Percentiles rank a stretch among this genome's conserved stretches.
Conservation (phyloP, 2,888 invertebrate genomes). For the Girardia tigrina region DNA sequence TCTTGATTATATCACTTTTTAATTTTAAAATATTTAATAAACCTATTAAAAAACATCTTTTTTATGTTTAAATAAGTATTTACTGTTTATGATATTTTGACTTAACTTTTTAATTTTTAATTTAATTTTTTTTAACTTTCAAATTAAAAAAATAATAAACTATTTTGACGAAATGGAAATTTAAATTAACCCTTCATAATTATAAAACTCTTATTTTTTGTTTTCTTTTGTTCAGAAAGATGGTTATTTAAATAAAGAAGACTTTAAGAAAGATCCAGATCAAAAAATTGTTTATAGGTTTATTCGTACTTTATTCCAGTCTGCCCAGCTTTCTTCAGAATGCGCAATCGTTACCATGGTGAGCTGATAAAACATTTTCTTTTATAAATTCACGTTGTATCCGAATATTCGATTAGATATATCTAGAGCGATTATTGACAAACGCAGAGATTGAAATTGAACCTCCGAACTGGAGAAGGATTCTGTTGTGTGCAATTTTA, state of each 20-base stretch:
- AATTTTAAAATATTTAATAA: too few species aligned
- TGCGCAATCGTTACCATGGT: slow-evolving; percentile 99
- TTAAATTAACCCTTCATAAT: too few species aligned
- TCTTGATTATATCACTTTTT: too few species aligned
- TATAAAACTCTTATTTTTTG: too few species aligned
- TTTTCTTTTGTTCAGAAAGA: too few species aligned
- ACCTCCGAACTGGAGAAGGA: slow-evolving; percentile 93
- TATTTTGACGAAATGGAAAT: too few species aligned
- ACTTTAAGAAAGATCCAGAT: slow-evolving; percentile 67
- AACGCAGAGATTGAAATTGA: slow-evolving; percentile 94
- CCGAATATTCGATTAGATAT: slow-evolving; percentile 47
- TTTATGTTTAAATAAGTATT: too few species aligned
- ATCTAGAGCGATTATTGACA: slow-evolving; percentile 63
- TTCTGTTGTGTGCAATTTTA: slow-evolving; percentile 88
- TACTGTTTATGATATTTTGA: too few species aligned
- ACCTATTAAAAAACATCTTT: too few species aligned
- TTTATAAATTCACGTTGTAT: not conserved
- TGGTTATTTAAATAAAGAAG: slow-evolving; percentile 13
- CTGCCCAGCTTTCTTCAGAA: slow-evolving; percentile 95
- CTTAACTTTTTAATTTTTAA: too few species aligned
- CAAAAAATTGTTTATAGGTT: slow-evolving; percentile 92
- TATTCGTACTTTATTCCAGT: slow-evolving; percentile 89
- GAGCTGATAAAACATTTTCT: slow-evolving; percentile 55
- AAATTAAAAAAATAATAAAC: too few species aligned
- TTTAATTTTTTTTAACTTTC: too few species aligned